Evolutionary conservation across 2,113 vertebrate genomes (phyloP), one percentile per base, ranked within the genome.

Genomic region (Bambusicola thoracicus): DNA sequence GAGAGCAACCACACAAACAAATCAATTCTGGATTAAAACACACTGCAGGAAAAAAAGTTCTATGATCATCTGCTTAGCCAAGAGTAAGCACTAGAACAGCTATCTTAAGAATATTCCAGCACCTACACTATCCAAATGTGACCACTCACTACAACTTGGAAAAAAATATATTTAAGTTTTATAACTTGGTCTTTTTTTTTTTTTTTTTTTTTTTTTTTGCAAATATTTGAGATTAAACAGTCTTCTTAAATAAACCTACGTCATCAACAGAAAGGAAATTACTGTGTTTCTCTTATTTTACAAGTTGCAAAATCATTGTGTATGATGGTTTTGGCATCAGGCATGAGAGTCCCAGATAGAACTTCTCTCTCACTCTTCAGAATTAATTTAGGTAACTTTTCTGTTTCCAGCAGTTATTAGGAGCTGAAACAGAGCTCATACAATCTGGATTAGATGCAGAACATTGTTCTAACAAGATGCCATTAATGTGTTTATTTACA

Each of bases 21-120:
- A 96, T 43, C 69, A 51, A 34, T 77, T 91, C 85, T 78, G 79
- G 22, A 62, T 87, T 66, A 84, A 94, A 92, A 58, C 11, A 82
- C 32, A 86, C 1, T 77, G 32, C 32, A 88, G 44, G 30, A 83
- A 86, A 70, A 87, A 77, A 58, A 51, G 13, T 25, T 51, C 13
- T 51, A 24, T 7, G 48, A 19, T 29, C 21, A 58, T 11, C 55
- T 58, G 41, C 51, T 69, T 49, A 74, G 18, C 22, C 72, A 85
- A 68, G 44, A 73, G 27, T 20, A 80, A 68, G 24, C 22, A 14
- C 14, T 85, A 90, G 30, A 90, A 68, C 8, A 87, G 76, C 8
- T 53, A 51, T 27, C 6, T 81, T 13, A 75, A 24, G 7, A 79
- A 72, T 40, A 81, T 18, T 78, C 25, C 32, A 67, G 56, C 34